A percentile compares a stretch with the other conserved stretches of the same genome.
Conservation (phyloP, 92 coral and sea anemone genomes). For the Epizoanthus illoricatus region DNA sequence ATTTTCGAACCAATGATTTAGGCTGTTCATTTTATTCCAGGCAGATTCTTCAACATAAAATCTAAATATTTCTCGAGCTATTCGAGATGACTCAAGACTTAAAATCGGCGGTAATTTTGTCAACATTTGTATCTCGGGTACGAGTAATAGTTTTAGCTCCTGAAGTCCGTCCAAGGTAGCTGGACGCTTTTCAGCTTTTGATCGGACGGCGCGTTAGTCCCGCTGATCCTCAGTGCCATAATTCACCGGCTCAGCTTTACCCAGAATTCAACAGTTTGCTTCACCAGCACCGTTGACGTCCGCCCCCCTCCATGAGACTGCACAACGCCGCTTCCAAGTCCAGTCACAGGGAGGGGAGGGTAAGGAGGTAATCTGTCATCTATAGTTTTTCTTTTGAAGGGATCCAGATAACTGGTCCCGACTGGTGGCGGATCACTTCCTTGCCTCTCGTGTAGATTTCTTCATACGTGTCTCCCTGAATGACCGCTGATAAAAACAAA, state of each 20-base stretch:
- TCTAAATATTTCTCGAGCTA: conserved; percentile 15
- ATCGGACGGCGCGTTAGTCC: too few species aligned
- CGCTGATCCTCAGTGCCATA: too few species aligned
- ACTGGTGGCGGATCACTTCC: conserved; percentile 96
- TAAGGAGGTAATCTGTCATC: background rate
- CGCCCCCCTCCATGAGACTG: too few species aligned
- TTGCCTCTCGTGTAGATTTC: conserved; percentile 83
- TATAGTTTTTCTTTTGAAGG: conserved; percentile 96
- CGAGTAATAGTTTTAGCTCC: background rate
- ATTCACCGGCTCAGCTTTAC: background rate
- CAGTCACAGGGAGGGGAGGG: conserved; percentile 25
- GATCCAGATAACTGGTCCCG: conserved; percentile 99
- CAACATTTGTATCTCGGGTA: background rate
- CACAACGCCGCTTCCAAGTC: background rate
- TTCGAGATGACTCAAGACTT: conserved; percentile 17
- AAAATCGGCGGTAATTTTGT: conserved; percentile 7
- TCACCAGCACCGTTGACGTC: background rate
- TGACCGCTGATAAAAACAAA: conserved; percentile 66
- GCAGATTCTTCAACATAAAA: conserved; percentile 6
- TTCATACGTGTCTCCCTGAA: conserved; percentile 95
- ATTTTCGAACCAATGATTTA: conserved; percentile 4
- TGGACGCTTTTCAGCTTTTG: too few species aligned
- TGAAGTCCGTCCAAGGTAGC: background rate
- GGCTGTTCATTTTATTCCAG: background rate
- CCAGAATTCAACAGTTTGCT: background rate